Percentiles rank a stretch among this genome's conserved stretches.
phyloP scores from a whole-genome alignment of 2,888 invertebrate species.

The Tenthredo scrophulariae region DNA sequence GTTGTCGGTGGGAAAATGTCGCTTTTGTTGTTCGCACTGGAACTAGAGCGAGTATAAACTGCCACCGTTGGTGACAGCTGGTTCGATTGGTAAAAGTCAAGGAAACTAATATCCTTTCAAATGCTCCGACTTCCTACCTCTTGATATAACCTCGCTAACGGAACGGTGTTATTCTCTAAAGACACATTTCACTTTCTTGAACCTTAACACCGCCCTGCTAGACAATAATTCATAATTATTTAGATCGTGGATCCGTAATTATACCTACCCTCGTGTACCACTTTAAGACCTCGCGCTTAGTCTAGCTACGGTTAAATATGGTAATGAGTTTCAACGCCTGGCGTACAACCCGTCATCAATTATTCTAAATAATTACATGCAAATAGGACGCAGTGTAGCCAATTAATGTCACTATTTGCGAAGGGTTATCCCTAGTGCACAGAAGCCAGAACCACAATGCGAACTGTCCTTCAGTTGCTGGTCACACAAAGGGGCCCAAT shows the following conservation, averaged over 20 bases:
- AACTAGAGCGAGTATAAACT: neutral
- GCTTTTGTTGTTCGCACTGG: neutral
- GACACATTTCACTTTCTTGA: slow-evolving; percentile 27
- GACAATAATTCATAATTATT: slow-evolving; percentile 48
- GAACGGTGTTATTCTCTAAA: neutral
- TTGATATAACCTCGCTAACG: neutral
- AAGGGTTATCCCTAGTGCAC: slow-evolving; percentile 71
- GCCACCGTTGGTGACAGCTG: neutral
- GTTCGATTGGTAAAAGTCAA: neutral
- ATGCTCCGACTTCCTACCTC: neutral
- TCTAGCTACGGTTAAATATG: slow-evolving; percentile 67
- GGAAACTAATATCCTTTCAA: slow-evolving; percentile 25
- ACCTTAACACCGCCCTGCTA: slow-evolving; percentile 6
- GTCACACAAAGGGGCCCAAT: slow-evolving; percentile 38
- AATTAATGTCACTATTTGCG: slow-evolving; percentile 76
- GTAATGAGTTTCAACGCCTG: slow-evolving; percentile 73
- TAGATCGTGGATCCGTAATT: slow-evolving; percentile 43
- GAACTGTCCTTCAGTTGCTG: slow-evolving; percentile 35
- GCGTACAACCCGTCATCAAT: slow-evolving; percentile 75
- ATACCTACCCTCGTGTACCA: slow-evolving; percentile 38
- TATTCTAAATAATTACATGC: slow-evolving; percentile 76
- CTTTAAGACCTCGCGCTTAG: slow-evolving; percentile 46
- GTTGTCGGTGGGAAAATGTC: slow-evolving; percentile 50
- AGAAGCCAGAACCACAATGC: slow-evolving; percentile 59
- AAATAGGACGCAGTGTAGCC: slow-evolving; percentile 73